Conservation (phyloP, 2,888 invertebrate genomes). For the Troilus luridus region DNA sequence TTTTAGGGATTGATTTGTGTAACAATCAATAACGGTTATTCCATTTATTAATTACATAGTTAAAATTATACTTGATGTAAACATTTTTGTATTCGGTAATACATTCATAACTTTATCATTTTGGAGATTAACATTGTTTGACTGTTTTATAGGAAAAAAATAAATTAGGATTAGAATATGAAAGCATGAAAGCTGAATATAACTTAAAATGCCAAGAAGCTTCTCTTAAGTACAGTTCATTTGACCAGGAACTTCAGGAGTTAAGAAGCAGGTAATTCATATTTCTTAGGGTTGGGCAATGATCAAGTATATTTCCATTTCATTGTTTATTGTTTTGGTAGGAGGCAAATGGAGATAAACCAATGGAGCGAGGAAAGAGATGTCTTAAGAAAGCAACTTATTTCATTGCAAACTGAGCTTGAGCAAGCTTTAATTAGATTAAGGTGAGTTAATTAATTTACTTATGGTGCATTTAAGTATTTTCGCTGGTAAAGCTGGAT, state of each 20-base stretch:
- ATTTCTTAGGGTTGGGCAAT: not conserved
- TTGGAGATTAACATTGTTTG: not conserved
- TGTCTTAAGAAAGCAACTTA: conserved; percentile 60
- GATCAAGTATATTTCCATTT: not conserved
- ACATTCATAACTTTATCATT: not conserved
- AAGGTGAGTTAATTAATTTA: not conserved
- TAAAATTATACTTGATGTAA: not conserved
- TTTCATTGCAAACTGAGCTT: conserved; percentile 57
- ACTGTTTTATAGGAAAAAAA: conserved; percentile 58
- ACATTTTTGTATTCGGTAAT: not conserved
- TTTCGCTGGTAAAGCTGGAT: not conserved
- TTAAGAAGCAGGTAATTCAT: conserved; percentile 58
- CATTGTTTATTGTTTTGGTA: conserved; percentile 1
- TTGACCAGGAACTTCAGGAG: conserved; percentile 61
- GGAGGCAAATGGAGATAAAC: conserved; percentile 58
- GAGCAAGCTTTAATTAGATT: conserved; percentile 57
- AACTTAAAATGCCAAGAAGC: conserved; percentile 57
- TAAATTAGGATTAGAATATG: conserved; percentile 60
- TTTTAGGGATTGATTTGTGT: too few relatives aligned
- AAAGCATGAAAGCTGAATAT: conserved; percentile 58
- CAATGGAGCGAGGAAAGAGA: conserved; percentile 62
- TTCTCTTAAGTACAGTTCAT: conserved; percentile 52
- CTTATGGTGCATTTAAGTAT: not conserved
- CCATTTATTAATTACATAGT: too few relatives aligned
- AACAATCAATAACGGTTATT: too few relatives aligned